A percentile compares a stretch with the other conserved stretches of the same genome.
These are phyloP conservation scores for Oxyruncus cristatus DNA, from an alignment of 2,113 vertebrate species.

Conservation along the genomic window DNA sequence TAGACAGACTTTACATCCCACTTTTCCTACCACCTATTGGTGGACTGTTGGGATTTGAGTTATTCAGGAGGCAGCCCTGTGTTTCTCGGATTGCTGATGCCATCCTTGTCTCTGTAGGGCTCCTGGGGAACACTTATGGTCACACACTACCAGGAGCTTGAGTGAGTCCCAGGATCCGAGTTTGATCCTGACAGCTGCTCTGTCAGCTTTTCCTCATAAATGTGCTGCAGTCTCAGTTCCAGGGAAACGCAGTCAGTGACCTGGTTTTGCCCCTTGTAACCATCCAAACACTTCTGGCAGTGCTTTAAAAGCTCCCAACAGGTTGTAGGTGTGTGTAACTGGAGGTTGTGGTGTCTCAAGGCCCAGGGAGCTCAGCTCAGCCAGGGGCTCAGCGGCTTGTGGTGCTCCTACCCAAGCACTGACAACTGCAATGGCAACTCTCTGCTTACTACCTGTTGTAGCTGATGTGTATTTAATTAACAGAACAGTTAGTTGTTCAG, in stretches of 20 bases:
- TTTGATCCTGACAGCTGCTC: too few species aligned
- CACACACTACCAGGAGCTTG: background rate
- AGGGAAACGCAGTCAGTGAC: background rate
- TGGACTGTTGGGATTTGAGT: background rate
- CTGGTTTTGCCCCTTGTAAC: background rate
- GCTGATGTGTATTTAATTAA: background rate
- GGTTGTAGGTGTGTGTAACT: background rate
- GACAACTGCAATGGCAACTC: background rate
- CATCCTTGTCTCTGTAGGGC: background rate
- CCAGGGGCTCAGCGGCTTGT: background rate
- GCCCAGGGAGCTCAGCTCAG: rapidly evolving
- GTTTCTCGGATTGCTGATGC: background rate
- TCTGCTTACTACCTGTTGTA: background rate
- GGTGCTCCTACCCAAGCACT: background rate
- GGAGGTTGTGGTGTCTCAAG: background rate
- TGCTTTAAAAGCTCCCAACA: rapidly evolving
- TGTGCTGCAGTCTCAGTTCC: background rate
- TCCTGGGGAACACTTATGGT: rapidly evolving
- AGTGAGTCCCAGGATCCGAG: rapidly evolving
- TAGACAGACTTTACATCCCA: rapidly evolving
- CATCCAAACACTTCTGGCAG: background rate
- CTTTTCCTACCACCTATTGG: rapidly evolving
- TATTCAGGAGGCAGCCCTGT: background rate
- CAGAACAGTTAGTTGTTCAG: too few species aligned
- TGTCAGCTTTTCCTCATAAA: background rate